A percentile compares a stretch with the other conserved stretches of the same genome.
Evolutionary conservation across 2,113 vertebrate genomes (phyloP).

Genomic region (Notarius lentiginosus): DNA sequence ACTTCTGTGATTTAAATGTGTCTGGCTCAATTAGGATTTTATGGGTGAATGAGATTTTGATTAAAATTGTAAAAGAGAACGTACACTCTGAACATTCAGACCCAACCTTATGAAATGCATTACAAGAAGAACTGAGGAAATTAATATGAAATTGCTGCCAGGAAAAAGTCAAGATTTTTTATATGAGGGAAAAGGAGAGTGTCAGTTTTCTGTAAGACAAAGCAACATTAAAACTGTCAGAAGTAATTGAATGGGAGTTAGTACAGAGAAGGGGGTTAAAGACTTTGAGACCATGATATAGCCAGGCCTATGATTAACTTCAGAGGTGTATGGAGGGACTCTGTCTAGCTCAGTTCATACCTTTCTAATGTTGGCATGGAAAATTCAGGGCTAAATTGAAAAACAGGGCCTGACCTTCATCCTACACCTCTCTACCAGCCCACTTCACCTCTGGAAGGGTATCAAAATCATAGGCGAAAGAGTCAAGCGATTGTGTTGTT

Average conservation of each 20-base stretch:
- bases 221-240: conserved; percentile 57
- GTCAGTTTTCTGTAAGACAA: conserved; percentile 42
- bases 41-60: conserved; percentile 26
- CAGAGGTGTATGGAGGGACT: neutral
- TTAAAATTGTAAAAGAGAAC: conserved; percentile 25
- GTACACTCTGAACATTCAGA: conserved; percentile 7
- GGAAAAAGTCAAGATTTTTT: conserved; percentile 37
- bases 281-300: conserved; percentile 4
- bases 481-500: conserved; percentile 52
- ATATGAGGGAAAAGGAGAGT: conserved; percentile 35
- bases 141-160: conserved; percentile 26
- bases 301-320: conserved; percentile 20
- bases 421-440: conserved; percentile 34
- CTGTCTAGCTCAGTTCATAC: conserved; percentile 17
- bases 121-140: conserved; percentile 32
- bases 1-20: neutral
- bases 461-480: conserved; percentile 46
- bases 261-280: conserved; percentile 37
- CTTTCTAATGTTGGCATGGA: neutral
- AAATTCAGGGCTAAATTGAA: conserved; percentile 13
- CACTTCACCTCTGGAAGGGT: conserved; percentile 31
- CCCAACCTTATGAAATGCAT: conserved; percentile 16
- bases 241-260: conserved; percentile 47
- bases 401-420: conserved; percentile 53
- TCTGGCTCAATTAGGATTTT: conserved; percentile 14